These are phyloP conservation scores for Zhengitettix transpicula DNA, from an alignment of 2,888 invertebrate genomes.

Conservation along the genomic window DNA sequence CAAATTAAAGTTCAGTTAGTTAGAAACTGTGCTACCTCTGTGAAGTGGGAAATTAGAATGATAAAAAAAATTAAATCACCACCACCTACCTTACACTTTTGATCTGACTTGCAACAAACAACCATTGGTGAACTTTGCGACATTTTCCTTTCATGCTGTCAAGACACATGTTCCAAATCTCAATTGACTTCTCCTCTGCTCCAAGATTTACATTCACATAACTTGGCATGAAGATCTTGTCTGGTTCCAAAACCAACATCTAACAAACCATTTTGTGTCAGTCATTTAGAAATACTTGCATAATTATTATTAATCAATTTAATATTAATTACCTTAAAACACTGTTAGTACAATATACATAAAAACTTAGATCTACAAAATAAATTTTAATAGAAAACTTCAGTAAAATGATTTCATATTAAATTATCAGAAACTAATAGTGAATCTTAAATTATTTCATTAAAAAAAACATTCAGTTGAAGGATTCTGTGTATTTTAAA, in stretches of 20 bases:
- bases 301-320: too few species aligned
- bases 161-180: slow-evolving; percentile 72
- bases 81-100: slow-evolving; percentile 56
- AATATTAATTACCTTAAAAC: too few species aligned
- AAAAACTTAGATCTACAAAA: too few species aligned
- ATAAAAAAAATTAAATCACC: not conserved
- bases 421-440: too few species aligned
- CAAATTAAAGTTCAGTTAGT: not conserved
- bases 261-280: slow-evolving; percentile 22
- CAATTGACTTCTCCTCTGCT: slow-evolving; percentile 81
- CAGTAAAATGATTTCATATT: too few species aligned
- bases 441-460: too few species aligned
- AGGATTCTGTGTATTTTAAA: too few species aligned
- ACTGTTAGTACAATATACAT: too few species aligned
- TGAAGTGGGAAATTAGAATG: not conserved
- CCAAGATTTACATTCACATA: slow-evolving; percentile 90
- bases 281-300: too few species aligned
- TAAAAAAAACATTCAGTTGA: too few species aligned
- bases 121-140: slow-evolving; percentile 81
- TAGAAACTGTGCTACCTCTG: not conserved
- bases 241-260: slow-evolving; percentile 77
- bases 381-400: too few species aligned
- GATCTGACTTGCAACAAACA: slow-evolving; percentile 80
- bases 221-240: slow-evolving; percentile 85
- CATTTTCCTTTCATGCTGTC: slow-evolving; percentile 61